These are phyloP conservation scores for Eupithecia subfuscata DNA, from an alignment of 2,888 invertebrate genomes.

Conservation along the genomic window DNA sequence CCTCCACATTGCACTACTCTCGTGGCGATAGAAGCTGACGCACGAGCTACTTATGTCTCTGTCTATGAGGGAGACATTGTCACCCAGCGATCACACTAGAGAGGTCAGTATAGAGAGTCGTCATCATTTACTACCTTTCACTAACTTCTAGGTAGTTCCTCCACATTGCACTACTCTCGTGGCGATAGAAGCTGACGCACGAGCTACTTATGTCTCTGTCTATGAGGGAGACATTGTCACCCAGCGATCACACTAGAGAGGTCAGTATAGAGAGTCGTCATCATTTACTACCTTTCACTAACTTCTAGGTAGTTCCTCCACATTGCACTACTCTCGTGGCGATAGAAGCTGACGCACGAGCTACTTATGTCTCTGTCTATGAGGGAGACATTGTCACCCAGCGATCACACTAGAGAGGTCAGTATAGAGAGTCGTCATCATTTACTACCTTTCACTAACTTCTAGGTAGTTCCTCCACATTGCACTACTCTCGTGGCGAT, in stretches of 20 bases:
- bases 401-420: slow-evolving; percentile 91
- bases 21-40: slow-evolving; percentile 97
- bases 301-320: no score
- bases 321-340: no score
- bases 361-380: slow-evolving; percentile 98
- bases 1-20: no score
- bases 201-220: slow-evolving; percentile 98
- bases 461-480: no score
- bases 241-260: slow-evolving; percentile 91
- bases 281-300: no score
- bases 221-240: slow-evolving; percentile 97
- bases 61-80: slow-evolving; percentile 98
- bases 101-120: slow-evolving; percentile 79
- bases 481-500: no score
- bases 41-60: slow-evolving; percentile 99
- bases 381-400: slow-evolving; percentile 97
- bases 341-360: no score
- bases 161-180: no score
- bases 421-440: slow-evolving; percentile 34
- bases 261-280: slow-evolving; percentile 63
- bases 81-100: slow-evolving; percentile 91
- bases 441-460: no score
- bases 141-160: no score
- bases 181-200: slow-evolving; percentile 96
- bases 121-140: no score